Evolutionary conservation across 64 coral and sea anemone species (phyloP), one percentile per base, ranked within the genome.

Genomic region (Catalaphyllia jardinei): DNA sequence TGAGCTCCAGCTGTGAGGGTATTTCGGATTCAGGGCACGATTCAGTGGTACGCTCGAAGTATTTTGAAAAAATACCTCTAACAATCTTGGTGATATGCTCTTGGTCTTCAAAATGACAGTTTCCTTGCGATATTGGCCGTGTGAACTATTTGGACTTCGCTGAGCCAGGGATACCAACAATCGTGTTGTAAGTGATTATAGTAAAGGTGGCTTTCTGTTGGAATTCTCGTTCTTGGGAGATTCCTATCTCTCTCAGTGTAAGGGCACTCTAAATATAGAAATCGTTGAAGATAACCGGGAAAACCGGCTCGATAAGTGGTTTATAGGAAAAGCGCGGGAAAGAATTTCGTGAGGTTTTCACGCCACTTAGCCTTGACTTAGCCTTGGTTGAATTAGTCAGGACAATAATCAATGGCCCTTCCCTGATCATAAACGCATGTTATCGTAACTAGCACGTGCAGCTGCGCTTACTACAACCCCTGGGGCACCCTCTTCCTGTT

Each of bases 1-100:
- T 18, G 55, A 18, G 24, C 62, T 50, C 64, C 81, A 85, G 38
- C 81, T 85, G 81, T 1, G 81, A 69, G 65, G 10, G 74, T 85
- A 57, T 15, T 57, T 13, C 54, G 15, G 54, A 71, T 85, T 85
- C 81, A 27, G 33, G 8, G 62, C 81, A 85, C 22, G 64, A 85
- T 50, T 85, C 16, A n/a, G n/a, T 4, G 10, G 10, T 4, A 8
- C 25, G 22, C 65, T 10, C 7, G 6, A 24, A 1, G 22, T 69
- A 27, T 24, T 69, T 10, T 25, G 65, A 8, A 69, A 69, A 29
- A 25, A 10, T 4, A 69, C 24, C 1, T 57, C 54, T 57, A 16
- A 57, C 8, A 9, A 16, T 10, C 15, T 57, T 15, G 15, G 10
- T 12, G 6, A 57, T 16, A 15, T 57, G 0, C 54, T 57, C 1